These are phyloP conservation scores for Solenopsis fugax DNA, from an alignment of 1,140 invertebrate species.

Conservation along the genomic window DNA sequence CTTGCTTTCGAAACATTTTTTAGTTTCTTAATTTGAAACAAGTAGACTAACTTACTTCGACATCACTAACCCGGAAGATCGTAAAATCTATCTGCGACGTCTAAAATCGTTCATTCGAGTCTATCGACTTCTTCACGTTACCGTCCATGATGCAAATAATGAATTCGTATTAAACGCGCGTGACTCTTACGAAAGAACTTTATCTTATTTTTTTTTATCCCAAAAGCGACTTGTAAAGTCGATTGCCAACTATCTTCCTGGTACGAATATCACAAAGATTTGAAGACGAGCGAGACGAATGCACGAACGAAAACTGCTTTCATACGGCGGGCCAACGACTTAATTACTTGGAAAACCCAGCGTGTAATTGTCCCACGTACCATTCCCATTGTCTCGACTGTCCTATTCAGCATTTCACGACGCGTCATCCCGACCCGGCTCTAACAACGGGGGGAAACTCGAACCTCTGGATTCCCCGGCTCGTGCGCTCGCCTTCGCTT, in stretches of 20 bases:
- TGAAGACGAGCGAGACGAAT: background rate
- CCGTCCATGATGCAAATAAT: background rate
- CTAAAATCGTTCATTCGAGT: background rate
- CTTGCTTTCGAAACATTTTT: background rate
- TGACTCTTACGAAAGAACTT: background rate
- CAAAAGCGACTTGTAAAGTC: background rate
- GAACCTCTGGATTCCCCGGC: constrained; percentile 58
- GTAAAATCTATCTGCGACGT: background rate
- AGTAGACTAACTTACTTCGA: constrained; percentile 4
- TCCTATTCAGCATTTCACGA: constrained; percentile 49
- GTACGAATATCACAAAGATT: background rate
- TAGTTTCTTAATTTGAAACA: background rate
- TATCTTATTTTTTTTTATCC: background rate
- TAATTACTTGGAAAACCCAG: constrained; percentile 46
- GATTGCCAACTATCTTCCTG: background rate
- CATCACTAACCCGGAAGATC: background rate
- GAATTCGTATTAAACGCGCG: background rate
- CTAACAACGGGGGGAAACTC: constrained; percentile 64
- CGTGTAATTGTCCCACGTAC: background rate
- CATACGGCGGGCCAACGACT: background rate
- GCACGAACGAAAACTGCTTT: background rate
- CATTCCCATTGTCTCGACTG: constrained; percentile 33
- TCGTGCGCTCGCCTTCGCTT: constrained; percentile 29
- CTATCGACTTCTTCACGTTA: background rate
- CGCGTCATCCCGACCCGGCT: constrained; percentile 27